Evolutionary conservation across 1,140 invertebrate species (phyloP).

Genomic region (Micrasema longulum): DNA sequence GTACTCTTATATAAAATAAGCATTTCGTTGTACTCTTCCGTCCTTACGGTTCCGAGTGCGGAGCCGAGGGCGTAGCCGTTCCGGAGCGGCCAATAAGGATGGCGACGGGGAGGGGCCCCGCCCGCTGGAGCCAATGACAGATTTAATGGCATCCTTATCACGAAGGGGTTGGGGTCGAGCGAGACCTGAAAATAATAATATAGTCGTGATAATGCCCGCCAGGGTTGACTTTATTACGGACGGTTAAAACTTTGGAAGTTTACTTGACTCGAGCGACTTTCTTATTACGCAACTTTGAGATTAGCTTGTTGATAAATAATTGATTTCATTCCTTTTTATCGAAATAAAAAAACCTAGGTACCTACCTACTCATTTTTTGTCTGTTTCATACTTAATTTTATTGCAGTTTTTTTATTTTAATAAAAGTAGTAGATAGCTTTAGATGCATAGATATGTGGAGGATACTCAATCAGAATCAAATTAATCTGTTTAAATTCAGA

Average conservation of each 20-base stretch:
- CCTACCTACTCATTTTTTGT: too few species aligned
- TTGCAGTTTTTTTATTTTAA: too few species aligned
- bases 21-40: constrained; percentile 22
- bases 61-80: constrained; percentile 60
- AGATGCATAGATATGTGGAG: too few species aligned
- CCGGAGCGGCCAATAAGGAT: constrained; percentile 59
- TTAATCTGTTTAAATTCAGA: too few species aligned
- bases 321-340: too few species aligned
- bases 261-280: constrained; percentile 41
- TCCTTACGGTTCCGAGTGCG: constrained; percentile 14
- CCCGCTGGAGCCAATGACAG: constrained; percentile 52
- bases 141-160: constrained; percentile 46
- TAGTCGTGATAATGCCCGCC: constrained; percentile 45
- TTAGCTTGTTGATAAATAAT: constrained; percentile 37
- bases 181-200: constrained; percentile 54
- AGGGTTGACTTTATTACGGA: constrained; percentile 35
- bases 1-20: constrained; percentile 48
- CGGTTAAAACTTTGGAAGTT: constrained; percentile 43
- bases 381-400: too few species aligned
- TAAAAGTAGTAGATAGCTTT: too few species aligned
- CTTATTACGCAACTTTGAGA: constrained; percentile 15
- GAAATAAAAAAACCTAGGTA: too few species aligned
- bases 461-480: too few species aligned
- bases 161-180: constrained; percentile 42
- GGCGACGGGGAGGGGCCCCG: constrained; percentile 55